Evolutionary conservation across 1,140 invertebrate species (phyloP).

Genomic region (Drosophila prosaltans): DNA sequence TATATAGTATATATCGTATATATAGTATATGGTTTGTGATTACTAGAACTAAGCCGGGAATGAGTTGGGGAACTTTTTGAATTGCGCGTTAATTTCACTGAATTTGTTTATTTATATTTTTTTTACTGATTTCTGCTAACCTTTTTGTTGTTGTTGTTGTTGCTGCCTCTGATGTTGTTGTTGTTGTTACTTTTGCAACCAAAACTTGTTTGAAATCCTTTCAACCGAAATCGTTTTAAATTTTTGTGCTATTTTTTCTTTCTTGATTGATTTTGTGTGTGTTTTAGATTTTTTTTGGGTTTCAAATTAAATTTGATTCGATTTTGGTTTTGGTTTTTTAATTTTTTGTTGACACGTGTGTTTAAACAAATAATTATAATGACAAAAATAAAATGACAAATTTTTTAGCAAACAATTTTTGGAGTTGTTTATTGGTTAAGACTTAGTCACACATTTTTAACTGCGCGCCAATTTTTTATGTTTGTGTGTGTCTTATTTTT

Average conservation of each 20-base stretch:
- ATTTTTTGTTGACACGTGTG: constrained; percentile 38
- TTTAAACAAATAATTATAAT: constrained; percentile 32
- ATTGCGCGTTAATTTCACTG: constrained; percentile 62
- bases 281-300: not conserved
- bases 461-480: constrained; percentile 47
- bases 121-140: constrained; percentile 48
- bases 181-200: not conserved
- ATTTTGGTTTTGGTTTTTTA: constrained; percentile 26
- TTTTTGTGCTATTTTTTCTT: not conserved
- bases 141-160: constrained; percentile 39
- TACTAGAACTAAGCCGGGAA: not conserved
- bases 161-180: constrained; percentile 11
- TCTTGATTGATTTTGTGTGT: not conserved
- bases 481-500: constrained; percentile 14
- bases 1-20: not conserved
- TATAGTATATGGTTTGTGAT: not conserved
- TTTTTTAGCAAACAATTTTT: constrained; percentile 20
- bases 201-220: constrained; percentile 47
- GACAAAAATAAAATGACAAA: constrained; percentile 19
- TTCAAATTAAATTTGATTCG: constrained; percentile 16
- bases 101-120: constrained; percentile 52
- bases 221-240: constrained; percentile 10
- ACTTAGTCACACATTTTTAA: constrained; percentile 28
- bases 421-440: constrained; percentile 17
- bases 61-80: constrained; percentile 31